phyloP scores from a whole-genome alignment of 2,888 invertebrate genomes.

The Cerastis leucographa region DNA sequence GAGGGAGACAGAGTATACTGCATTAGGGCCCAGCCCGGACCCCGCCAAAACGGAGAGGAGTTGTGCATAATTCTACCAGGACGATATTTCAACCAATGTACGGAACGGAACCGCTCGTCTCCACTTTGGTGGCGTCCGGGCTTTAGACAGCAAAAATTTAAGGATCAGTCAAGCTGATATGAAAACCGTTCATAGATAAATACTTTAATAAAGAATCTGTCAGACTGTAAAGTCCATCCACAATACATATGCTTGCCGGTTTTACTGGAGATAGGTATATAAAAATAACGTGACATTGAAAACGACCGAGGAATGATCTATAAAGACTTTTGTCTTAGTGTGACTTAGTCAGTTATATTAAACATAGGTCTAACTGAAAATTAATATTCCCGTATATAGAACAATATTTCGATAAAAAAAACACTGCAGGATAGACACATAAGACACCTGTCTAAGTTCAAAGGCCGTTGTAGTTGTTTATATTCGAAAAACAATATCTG shows the following conservation, averaged over 20 bases:
- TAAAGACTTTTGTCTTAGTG: too few relatives aligned
- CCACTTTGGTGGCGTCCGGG: neutral
- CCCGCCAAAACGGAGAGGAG: neutral
- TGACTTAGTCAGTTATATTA: neutral
- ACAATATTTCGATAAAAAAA: neutral
- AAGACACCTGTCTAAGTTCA: neutral
- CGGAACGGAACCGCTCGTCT: neutral
- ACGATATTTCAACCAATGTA: neutral
- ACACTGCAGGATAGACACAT: neutral
- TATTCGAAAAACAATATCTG: neutral
- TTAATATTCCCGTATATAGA: neutral
- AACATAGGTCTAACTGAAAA: neutral
- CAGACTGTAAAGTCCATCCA: neutral
- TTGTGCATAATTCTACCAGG: neutral
- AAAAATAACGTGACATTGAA: neutral
- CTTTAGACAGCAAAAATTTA: neutral
- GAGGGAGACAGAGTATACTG: neutral
- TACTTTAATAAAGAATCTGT: neutral
- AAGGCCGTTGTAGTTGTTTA: neutral
- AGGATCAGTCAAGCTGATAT: neutral
- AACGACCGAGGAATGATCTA: neutral
- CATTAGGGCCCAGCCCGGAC: neutral
- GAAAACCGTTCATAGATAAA: neutral
- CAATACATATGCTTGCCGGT: neutral
- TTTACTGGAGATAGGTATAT: neutral